These are phyloP conservation scores for Lordiphosa andalusiaca DNA, from an alignment of 2,888 invertebrate species.

Conservation along the genomic window DNA sequence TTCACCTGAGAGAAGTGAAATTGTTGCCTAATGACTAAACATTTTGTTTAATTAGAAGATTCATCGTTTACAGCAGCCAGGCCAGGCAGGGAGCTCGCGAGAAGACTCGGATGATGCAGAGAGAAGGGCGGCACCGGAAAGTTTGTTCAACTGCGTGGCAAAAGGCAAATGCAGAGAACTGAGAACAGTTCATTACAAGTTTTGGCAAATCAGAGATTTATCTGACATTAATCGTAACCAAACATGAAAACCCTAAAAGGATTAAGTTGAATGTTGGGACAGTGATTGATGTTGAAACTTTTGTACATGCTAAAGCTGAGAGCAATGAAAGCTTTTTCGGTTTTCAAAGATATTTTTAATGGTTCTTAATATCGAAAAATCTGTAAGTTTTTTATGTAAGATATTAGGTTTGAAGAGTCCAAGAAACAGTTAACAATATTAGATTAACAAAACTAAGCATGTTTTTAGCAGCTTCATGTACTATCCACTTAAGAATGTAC, in stretches of 20 bases:
- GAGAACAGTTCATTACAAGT: not conserved
- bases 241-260: conserved; percentile 20
- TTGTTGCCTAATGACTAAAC: conserved; percentile 67
- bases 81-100: not conserved
- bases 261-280: conserved; percentile 11
- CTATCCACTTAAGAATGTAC: no score
- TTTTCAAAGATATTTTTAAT: no score
- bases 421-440: no score
- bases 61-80: conserved; percentile 36
- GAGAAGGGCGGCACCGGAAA: conserved; percentile 41
- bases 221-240: conserved; percentile 11
- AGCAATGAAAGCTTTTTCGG: no score
- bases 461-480: no score
- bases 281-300: conserved; percentile 26
- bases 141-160: conserved; percentile 47
- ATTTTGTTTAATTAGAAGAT: conserved; percentile 68
- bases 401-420: no score
- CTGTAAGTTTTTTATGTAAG: no score
- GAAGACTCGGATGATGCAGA: conserved; percentile 11
- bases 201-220: conserved; percentile 23
- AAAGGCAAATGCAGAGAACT: no score
- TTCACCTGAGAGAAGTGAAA: conserved; percentile 69
- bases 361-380: no score
- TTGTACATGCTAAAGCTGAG: not conserved
- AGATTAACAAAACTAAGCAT: no score